phyloP scores from a whole-genome alignment of 2,888 invertebrate species.

The Imbricaverruca yamaguchii region DNA sequence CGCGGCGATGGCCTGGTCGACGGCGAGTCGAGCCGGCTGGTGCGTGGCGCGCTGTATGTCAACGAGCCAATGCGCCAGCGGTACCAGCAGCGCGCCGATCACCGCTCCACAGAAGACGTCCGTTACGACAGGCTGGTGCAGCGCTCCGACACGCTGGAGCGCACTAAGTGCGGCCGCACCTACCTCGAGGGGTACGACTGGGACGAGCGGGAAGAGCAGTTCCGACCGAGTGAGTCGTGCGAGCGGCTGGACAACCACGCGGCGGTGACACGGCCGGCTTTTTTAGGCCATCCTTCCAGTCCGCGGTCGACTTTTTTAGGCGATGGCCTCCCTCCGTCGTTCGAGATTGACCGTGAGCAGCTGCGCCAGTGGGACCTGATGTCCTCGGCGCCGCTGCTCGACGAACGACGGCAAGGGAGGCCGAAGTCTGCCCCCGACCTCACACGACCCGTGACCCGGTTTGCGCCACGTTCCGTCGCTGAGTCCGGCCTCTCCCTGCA shows the following conservation, averaged over 20 bases:
- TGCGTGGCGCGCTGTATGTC: background rate
- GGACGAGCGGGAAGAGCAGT: constrained; percentile 43
- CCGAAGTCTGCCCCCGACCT: constrained; percentile 28
- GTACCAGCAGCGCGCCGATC: background rate
- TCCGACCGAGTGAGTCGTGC: constrained; percentile 35
- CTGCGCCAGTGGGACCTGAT: constrained; percentile 27
- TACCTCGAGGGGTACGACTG: constrained; percentile 41
- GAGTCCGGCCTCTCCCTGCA: constrained; percentile 10
- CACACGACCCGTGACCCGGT: constrained; percentile 26
- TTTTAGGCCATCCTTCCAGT: constrained; percentile 21
- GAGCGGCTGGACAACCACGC: background rate
- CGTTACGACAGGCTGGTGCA: constrained; percentile 51
- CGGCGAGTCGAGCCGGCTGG: background rate
- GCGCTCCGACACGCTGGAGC: constrained; percentile 49
- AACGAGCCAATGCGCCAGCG: constrained; percentile 19
- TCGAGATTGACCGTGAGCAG: constrained; percentile 31
- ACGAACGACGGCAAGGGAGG: constrained; percentile 10
- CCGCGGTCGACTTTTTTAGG: constrained; percentile 43
- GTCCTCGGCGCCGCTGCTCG: constrained; percentile 28
- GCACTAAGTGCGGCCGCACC: constrained; percentile 36
- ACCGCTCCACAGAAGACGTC: constrained; percentile 36
- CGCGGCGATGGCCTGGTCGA: constrained; percentile 36
- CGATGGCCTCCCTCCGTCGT: constrained; percentile 41
- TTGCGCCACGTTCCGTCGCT: constrained; percentile 24
- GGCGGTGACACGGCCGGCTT: background rate